Evolutionary conservation across 2,888 invertebrate species (phyloP).

Genomic region (Arctia plantaginis): DNA sequence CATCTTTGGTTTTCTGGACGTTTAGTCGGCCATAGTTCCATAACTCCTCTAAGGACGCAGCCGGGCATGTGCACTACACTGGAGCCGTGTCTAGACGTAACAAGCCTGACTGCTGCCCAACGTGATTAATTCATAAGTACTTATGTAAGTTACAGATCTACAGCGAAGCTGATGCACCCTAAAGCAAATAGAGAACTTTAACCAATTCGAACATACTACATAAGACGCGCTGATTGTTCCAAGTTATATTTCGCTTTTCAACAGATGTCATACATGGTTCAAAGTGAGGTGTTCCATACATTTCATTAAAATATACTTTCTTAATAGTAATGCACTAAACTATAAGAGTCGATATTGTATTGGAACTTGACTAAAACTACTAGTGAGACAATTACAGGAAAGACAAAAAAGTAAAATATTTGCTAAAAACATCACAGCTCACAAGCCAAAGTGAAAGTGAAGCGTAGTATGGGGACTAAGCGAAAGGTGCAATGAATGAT

Average conservation of each 20-base stretch:
- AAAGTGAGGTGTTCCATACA: constrained; percentile 48
- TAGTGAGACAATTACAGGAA: constrained; percentile 68
- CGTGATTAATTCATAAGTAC: constrained; percentile 82
- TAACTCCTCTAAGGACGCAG: constrained; percentile 75
- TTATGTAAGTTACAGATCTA: constrained; percentile 86
- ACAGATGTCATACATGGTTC: constrained; percentile 34
- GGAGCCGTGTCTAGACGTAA: constrained; percentile 42
- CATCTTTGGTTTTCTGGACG: constrained; percentile 82
- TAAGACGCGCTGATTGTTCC: constrained; percentile 41
- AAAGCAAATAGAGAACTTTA: constrained; percentile 81
- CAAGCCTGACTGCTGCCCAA: constrained; percentile 60
- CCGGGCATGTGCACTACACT: constrained; percentile 41
- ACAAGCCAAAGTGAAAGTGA: constrained; percentile 77
- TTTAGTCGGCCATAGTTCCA: constrained; percentile 77
- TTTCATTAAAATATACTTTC: constrained; percentile 55
- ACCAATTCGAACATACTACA: constrained; percentile 62
- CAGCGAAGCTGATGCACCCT: constrained; percentile 81
- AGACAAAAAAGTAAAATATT: constrained; percentile 69
- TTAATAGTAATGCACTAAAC: constrained; percentile 59
- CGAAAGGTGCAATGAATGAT: constrained; percentile 76
- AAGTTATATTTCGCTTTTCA: constrained; percentile 38
- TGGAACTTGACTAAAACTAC: constrained; percentile 76
- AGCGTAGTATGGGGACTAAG: constrained; percentile 67
- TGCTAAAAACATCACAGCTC: constrained; percentile 82
- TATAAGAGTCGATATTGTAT: constrained; percentile 65